A percentile compares a stretch with the other conserved stretches of the same genome.
These are phyloP conservation scores for Melanerpes aurifrons DNA, from an alignment of 2,113 vertebrate genomes.

Conservation along the genomic window DNA sequence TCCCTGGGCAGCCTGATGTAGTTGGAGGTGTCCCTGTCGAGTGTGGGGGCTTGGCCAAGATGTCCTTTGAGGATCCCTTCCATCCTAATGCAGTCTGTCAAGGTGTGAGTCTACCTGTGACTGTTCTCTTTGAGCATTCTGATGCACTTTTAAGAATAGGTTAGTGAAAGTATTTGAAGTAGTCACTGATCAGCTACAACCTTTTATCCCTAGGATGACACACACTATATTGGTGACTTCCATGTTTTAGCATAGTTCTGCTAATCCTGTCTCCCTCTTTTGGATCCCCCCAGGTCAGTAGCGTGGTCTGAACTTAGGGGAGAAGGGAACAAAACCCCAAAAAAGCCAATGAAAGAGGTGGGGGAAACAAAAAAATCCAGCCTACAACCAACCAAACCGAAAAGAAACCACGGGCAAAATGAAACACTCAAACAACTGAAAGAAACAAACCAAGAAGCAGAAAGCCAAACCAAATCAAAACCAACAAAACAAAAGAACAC, in stretches of 20 bases:
- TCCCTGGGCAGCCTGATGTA: too few species aligned
- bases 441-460: too few species aligned
- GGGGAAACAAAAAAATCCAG: too few species aligned
- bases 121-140: background rate
- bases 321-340: background rate
- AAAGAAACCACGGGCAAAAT: too few species aligned
- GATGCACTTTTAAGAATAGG: background rate
- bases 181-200: background rate
- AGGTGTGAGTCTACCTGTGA: background rate
- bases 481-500: too few species aligned
- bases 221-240: background rate
- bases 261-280: background rate
- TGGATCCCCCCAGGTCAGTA: background rate
- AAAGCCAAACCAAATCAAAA: too few species aligned
- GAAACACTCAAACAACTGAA: too few species aligned
- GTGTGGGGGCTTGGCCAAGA: too few species aligned
- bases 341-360: accelerated
- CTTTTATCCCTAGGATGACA: background rate
- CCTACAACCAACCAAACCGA: too few species aligned
- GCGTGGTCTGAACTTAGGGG: background rate
- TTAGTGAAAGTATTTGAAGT: background rate
- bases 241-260: background rate
- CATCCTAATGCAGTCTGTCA: too few species aligned
- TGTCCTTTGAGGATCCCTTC: too few species aligned
- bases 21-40: too few species aligned